Conservation (phyloP, 2,113 vertebrate genomes). For the Saimiri boliviensis region DNA sequence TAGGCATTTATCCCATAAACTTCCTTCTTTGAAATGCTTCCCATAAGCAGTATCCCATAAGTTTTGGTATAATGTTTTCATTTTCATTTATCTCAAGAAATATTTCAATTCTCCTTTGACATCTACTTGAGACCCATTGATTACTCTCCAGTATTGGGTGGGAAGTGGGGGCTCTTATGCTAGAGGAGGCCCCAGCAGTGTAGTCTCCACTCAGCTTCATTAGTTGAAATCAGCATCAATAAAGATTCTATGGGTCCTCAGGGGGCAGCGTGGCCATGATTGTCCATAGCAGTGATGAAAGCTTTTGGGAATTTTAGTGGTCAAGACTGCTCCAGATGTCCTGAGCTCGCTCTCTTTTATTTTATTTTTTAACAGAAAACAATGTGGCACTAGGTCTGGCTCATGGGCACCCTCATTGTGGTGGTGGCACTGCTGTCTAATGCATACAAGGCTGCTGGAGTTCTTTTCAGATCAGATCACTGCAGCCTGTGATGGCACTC, state of each 20-base stretch:
- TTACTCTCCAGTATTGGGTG: neutral
- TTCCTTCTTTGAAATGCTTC: neutral
- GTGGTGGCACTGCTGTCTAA: neutral
- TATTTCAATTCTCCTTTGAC: neutral
- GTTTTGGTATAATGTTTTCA: neutral
- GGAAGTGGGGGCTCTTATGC: neutral
- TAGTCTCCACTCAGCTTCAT: neutral
- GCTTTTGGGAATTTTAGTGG: neutral
- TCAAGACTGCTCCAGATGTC: neutral
- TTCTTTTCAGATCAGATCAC: neutral
- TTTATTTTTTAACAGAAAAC: neutral
- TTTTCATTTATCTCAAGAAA: neutral
- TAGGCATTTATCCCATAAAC: neutral
- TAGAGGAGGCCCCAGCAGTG: too few species aligned
- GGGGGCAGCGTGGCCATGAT: neutral
- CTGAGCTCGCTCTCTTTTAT: neutral
- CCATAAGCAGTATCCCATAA: neutral
- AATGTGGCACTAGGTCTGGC: neutral
- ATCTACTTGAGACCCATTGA: neutral
- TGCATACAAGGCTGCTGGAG: too few species aligned
- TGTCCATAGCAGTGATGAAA: neutral
- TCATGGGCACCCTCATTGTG: neutral
- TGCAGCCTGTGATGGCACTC: neutral
- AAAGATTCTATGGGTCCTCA: neutral
- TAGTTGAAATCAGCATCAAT: neutral